Conservation (phyloP, 2,888 invertebrate genomes). For the Lamellibrachia columna region DNA sequence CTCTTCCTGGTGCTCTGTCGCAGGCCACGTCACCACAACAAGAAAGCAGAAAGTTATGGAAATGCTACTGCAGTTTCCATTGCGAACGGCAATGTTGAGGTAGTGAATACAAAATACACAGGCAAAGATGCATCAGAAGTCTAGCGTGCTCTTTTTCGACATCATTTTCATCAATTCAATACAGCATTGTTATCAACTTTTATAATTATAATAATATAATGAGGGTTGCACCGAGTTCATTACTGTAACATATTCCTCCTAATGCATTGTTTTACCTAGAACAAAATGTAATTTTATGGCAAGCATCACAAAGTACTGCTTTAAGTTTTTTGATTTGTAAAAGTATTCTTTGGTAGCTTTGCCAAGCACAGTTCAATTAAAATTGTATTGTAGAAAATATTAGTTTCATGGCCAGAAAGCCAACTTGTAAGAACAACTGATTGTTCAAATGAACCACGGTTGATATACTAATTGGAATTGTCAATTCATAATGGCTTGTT, state of each 20-base stretch:
- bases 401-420: not conserved
- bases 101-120: not conserved
- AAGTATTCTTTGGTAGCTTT: not conserved
- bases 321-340: not conserved
- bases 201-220: not conserved
- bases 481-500: not conserved
- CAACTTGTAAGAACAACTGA: not conserved
- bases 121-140: not conserved
- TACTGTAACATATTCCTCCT: not conserved
- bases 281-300: not conserved
- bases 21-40: not conserved
- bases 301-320: not conserved
- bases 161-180: not conserved
- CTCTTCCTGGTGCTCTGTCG: not conserved
- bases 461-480: not conserved
- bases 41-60: not conserved
- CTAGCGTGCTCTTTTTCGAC: not conserved
- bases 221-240: not conserved
- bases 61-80: not conserved
- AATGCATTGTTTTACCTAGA: not conserved
- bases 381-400: not conserved
- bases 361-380: not conserved
- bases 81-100: not conserved
- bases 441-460: not conserved
- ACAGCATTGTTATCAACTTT: not conserved